These are phyloP conservation scores for Astyanax mexicanus DNA, from an alignment of 2,797 vertebrate species.

Conservation along the genomic window DNA sequence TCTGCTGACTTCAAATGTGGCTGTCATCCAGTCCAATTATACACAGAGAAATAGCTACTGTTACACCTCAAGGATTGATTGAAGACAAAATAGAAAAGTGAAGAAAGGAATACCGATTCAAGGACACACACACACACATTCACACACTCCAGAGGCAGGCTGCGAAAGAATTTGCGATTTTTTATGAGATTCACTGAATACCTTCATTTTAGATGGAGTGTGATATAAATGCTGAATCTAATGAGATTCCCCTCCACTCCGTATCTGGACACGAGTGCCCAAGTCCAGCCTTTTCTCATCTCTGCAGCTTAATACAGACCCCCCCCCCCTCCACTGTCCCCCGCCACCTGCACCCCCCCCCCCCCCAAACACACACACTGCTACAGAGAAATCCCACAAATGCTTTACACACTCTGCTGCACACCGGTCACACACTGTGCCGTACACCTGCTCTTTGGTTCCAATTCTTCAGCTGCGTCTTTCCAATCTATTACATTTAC, in stretches of 20 bases:
- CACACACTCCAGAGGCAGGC: slow-evolving; percentile 28
- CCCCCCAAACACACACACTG: slow-evolving; percentile 26
- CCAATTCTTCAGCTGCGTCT: background rate
- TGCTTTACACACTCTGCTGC: background rate
- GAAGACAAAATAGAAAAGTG: slow-evolving; percentile 82
- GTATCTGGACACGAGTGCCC: background rate
- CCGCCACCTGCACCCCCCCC: slow-evolving; percentile 46
- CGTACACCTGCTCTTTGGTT: slow-evolving; percentile 18
- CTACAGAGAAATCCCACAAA: background rate
- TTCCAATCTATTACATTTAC: slow-evolving; percentile 24
- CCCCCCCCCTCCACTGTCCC: slow-evolving; percentile 41
- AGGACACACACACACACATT: slow-evolving; percentile 51
- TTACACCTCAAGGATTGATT: slow-evolving; percentile 82
- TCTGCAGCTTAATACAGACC: slow-evolving; percentile 27
- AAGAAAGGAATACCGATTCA: slow-evolving; percentile 72
- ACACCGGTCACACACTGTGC: slow-evolving; percentile 12
- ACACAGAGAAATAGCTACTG: slow-evolving; percentile 84
- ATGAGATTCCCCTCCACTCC: slow-evolving; percentile 36
- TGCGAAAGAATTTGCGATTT: slow-evolving; percentile 45
- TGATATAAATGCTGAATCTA: slow-evolving; percentile 45
- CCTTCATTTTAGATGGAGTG: slow-evolving; percentile 41
- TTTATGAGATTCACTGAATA: slow-evolving; percentile 43
- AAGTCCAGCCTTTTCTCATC: slow-evolving; percentile 26
- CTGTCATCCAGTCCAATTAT: slow-evolving; percentile 86
- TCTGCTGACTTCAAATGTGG: slow-evolving; percentile 82